Base-by-base conservation (phyloP, 2,113 vertebrate species). In the Motacilla alba region DNA sequence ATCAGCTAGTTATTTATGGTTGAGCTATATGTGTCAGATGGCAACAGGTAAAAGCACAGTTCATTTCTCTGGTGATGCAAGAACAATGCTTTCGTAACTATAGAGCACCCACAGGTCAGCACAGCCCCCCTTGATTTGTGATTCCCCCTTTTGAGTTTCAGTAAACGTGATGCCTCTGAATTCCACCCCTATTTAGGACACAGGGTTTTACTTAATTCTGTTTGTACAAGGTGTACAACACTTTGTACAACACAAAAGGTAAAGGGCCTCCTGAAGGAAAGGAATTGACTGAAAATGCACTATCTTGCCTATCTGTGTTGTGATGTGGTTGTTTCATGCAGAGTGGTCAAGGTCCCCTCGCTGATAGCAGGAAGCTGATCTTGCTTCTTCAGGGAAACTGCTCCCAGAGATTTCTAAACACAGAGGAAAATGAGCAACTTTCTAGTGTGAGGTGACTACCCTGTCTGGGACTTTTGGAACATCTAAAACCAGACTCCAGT, bases 261-360 rank as follows among this genome's bases (percentile, higher is more conserved):
- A 55, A 89, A 89, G 37, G 33, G 24, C 62, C 44, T 76, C 76
- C 62, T 84, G 77, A 56, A 69, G 1, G 1, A 60, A 66, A 91
- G 41, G 13, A 12, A 67, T 73, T 53, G 37, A 62, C 58, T 3
- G 13, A 77, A 94, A 95, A 83, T 33, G 24, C 0, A 0, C 62
- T 41, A 18, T 35, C 62, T 91, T 66, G 46, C 53, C 70, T 84
- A 26, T 66, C 87, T 33, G 46, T 35, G 87, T 56, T 93, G 62
- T 87, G 91, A 89, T 83, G 62, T 90, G 87, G 77, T 15, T 82
- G 75, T 33, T 76, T 69, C 67, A 11, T 30, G 46, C 18, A 75
- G 81, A 95, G 52, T 58, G 90, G 70, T 79, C 93, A 91, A 95
- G 89, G 81, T 89, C 70, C 39, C 72, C 15, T 50, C 17, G 53